phyloP scores from a whole-genome alignment of 2,888 invertebrate species.

The Agrypnus murinus region DNA sequence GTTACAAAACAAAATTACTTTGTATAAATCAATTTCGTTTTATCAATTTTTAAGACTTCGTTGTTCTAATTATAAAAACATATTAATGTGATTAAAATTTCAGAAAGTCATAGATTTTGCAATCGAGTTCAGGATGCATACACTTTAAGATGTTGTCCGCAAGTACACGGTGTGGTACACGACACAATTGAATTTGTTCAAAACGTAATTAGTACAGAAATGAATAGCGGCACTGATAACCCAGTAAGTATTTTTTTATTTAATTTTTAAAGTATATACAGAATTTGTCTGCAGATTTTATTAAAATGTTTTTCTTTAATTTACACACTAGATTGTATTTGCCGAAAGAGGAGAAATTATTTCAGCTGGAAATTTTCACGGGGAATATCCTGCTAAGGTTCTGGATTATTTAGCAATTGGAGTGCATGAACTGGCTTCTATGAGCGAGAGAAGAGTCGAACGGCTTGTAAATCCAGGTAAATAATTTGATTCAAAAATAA shows the following conservation, averaged over 20 bases:
- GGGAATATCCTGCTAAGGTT: constrained; percentile 81
- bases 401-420: constrained; percentile 79
- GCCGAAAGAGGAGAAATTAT: constrained; percentile 76
- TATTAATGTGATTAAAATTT: too few species aligned
- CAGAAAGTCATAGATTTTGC: constrained; percentile 79
- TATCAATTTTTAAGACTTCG: too few species aligned
- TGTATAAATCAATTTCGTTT: too few species aligned
- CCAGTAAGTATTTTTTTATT: constrained; percentile 71
- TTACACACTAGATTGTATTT: constrained; percentile 71
- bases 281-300: constrained; percentile 18
- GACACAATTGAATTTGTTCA: constrained; percentile 79
- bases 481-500: too few species aligned
- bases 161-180: constrained; percentile 79
- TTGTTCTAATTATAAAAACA: too few species aligned
- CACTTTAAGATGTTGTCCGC: constrained; percentile 78
- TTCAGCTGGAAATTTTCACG: constrained; percentile 81
- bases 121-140: constrained; percentile 80
- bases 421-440: constrained; percentile 78
- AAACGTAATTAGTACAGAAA: constrained; percentile 75
- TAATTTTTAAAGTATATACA: constrained; percentile 1
- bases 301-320: constrained; percentile 21
- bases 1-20: too few species aligned
- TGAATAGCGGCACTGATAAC: constrained; percentile 81
- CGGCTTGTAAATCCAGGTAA: constrained; percentile 78
- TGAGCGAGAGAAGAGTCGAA: constrained; percentile 79